phyloP scores from a whole-genome alignment of 2,113 vertebrate genomes.

The Ammospiza nelsoni region DNA sequence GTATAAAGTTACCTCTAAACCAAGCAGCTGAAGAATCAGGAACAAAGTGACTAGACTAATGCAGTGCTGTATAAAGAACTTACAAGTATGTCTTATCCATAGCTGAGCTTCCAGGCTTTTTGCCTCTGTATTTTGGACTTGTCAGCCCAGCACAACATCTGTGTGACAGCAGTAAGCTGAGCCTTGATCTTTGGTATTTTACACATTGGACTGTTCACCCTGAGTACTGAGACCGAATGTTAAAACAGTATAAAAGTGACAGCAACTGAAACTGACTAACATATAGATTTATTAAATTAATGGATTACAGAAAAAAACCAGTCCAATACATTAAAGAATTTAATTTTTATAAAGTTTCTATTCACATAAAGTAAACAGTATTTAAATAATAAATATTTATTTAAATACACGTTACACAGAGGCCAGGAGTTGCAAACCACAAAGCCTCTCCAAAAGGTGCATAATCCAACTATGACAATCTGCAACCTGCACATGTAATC shows the following conservation, averaged over 20 bases:
- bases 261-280: neutral
- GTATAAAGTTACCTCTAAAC: neutral
- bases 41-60: neutral
- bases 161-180: neutral
- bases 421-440: neutral
- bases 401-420: neutral
- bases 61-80: neutral
- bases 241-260: neutral
- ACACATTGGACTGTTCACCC: neutral
- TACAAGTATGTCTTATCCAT: neutral
- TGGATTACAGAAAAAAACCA: neutral
- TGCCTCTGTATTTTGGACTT: neutral
- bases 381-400: neutral
- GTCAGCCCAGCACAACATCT: neutral
- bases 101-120: neutral
- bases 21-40: neutral
- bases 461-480: neutral
- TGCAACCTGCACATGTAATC: neutral
- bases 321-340: neutral
- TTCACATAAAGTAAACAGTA: neutral
- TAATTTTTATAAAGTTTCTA: neutral
- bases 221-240: neutral
- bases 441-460: neutral
- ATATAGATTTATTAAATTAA: neutral
- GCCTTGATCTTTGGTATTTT: neutral